Conservation (phyloP, 2,113 vertebrate species). For the Bos taurus region ARS-UCD2.0 NC_037344.1:13930001-13930500, state of each 20-base stretch:
- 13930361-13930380: constrained; percentile 36
- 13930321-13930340: constrained; percentile 12
- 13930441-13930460: constrained; percentile 51
- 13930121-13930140: not conserved
- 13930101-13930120: not conserved
- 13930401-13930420: constrained; percentile 45
- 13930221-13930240: not conserved
- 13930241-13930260: constrained; percentile 26
- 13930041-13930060: rapidly evolving
- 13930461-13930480: constrained; percentile 64
- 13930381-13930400: constrained; percentile 50
- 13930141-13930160: not conserved
- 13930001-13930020: not conserved
- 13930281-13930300: constrained; percentile 51
- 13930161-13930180: not conserved
- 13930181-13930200: not conserved
- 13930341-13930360: not conserved
- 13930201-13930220: constrained; percentile 58
- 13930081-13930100: not conserved
- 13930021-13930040: not conserved
- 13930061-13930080: not conserved
- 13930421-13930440: constrained; percentile 51
- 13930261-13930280: constrained; percentile 15
- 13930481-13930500: constrained; percentile 48
- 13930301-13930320: constrained; percentile 1